Evolutionary conservation across 2,797 vertebrate genomes (phyloP).

Genomic region (Tragelaphus oryx): DNA sequence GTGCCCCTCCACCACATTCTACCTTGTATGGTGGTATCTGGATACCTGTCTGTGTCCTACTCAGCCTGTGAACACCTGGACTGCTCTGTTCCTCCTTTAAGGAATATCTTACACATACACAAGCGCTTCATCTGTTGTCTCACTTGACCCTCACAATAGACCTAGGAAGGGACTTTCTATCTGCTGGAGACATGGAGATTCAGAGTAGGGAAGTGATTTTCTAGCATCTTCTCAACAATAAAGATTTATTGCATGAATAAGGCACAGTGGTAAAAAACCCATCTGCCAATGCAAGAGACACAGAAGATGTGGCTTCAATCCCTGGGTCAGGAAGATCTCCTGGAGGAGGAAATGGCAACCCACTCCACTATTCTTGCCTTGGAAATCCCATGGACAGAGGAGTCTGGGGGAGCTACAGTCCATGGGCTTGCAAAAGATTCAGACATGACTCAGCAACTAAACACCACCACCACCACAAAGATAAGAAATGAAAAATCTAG

Average conservation of each 20-base stretch:
- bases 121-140: not conserved
- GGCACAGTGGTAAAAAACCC: not conserved
- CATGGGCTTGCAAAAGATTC: not conserved
- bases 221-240: constrained; percentile 5
- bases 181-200: not conserved
- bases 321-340: not conserved
- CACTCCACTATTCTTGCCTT: not conserved
- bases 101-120: not conserved
- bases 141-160: not conserved
- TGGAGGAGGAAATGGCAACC: not conserved
- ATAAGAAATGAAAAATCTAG: constrained; percentile 8
- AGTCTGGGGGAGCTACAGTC: not conserved
- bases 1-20: not conserved
- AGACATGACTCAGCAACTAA: not conserved
- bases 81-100: not conserved
- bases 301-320: not conserved
- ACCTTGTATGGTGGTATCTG: not conserved
- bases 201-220: not conserved
- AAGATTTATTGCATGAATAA: not conserved
- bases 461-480: not conserved
- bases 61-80: not conserved
- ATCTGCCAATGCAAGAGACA: not conserved
- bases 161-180: not conserved
- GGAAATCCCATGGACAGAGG: not conserved
- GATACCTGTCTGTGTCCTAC: not conserved